Conservation (phyloP, 2,113 vertebrate species). For the Protomyctophum bolini region DNA sequence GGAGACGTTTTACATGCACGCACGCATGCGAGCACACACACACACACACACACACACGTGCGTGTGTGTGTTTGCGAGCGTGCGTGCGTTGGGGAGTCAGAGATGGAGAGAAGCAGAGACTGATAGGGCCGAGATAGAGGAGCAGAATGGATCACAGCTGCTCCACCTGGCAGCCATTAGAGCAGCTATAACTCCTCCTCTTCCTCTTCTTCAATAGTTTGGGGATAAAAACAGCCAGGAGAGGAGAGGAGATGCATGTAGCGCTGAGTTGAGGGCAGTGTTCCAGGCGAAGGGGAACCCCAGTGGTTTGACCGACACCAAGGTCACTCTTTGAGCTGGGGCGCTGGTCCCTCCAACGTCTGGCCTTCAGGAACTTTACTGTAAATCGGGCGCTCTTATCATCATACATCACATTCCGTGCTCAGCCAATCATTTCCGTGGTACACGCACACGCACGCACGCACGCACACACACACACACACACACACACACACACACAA, state of each 20-base stretch:
- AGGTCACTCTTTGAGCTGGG: background rate
- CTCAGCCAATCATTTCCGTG: no score
- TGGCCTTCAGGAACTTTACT: no score
- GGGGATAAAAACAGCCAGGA: background rate
- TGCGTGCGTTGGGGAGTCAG: slow-evolving; percentile 5
- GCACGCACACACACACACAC: no score
- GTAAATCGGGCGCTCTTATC: no score
- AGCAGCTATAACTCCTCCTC: no score
- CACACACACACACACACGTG: slow-evolving; percentile 1
- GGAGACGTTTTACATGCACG: slow-evolving; percentile 63
- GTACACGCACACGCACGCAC: no score
- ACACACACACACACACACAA: no score
- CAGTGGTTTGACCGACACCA: background rate
- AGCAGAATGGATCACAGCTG: background rate
- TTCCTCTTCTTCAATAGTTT: background rate
- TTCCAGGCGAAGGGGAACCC: background rate
- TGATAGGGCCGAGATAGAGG: background rate
- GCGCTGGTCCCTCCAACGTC: background rate
- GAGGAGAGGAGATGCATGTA: background rate
- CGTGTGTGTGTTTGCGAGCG: background rate
- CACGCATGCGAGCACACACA: slow-evolving; percentile 34
- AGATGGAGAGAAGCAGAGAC: slow-evolving; percentile 8
- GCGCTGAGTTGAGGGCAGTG: slow-evolving; percentile 1
- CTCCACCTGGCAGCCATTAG: background rate
- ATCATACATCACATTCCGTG: no score